Percentiles rank a stretch among this genome's conserved stretches.
Evolutionary conservation across 2,113 vertebrate genomes (phyloP).

Genomic region (Thamnophis sirtalis): DNA sequence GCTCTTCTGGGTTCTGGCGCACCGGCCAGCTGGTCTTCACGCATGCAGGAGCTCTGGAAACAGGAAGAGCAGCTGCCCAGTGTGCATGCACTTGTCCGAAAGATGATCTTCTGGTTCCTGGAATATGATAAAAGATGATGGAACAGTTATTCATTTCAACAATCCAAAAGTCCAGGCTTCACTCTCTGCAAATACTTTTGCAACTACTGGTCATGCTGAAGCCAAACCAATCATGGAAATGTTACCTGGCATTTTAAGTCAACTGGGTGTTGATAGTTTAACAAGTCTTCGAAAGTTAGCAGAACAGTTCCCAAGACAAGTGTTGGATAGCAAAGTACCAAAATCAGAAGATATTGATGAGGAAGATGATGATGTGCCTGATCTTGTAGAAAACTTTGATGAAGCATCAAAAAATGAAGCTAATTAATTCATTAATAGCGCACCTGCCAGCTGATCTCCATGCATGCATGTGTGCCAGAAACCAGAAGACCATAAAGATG

Average conservation of each 20-base stretch:
- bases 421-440: no score
- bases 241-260: slow-evolving; percentile 97
- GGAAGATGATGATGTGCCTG: slow-evolving; percentile 96
- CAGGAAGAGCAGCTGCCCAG: no score
- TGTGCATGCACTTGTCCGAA: no score
- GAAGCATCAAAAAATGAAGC: no score
- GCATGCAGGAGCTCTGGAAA: no score
- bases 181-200: slow-evolving; percentile 96
- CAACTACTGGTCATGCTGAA: slow-evolving; percentile 95
- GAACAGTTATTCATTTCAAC: slow-evolving; percentile 98
- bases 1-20: no score
- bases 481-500: no score
- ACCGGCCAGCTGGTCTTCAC: no score
- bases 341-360: slow-evolving; percentile 97
- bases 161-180: slow-evolving; percentile 98
- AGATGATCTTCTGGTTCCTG: slow-evolving; percentile 41
- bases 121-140: slow-evolving; percentile 99
- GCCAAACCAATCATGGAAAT: slow-evolving; percentile 98
- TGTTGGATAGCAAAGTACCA: slow-evolving; percentile 91
- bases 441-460: no score
- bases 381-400: no score
- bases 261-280: slow-evolving; percentile 96
- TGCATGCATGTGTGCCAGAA: no score
- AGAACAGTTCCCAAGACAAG: slow-evolving; percentile 96
- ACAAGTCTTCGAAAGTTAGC: slow-evolving; percentile 95